These are phyloP conservation scores for Lagopus muta DNA, from an alignment of 2,113 vertebrate species.

Conservation along the genomic window DNA sequence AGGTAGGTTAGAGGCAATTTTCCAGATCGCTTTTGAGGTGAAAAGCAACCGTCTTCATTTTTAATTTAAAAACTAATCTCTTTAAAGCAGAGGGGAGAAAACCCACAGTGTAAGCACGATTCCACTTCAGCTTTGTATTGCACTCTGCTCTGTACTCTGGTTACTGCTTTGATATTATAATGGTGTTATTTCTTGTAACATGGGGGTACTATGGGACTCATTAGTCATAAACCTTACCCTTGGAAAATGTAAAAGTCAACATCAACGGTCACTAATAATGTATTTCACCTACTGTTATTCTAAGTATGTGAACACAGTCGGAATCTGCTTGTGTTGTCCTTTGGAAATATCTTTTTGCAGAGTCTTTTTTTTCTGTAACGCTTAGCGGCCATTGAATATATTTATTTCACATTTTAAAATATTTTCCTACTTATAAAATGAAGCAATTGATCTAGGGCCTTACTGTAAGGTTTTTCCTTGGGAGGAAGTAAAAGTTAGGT, in stretches of 20 bases:
- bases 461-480: not conserved
- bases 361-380: not conserved
- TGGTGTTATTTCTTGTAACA: constrained; percentile 60
- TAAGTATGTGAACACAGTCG: constrained; percentile 46
- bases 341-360: constrained; percentile 37
- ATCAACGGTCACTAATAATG: constrained; percentile 37
- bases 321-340: constrained; percentile 24
- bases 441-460: not conserved
- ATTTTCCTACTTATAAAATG: constrained; percentile 2
- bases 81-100: constrained; percentile 19
- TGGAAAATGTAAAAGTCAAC: constrained; percentile 60
- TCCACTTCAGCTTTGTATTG: not conserved
- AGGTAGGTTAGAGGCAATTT: not conserved
- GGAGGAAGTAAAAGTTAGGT: not conserved
- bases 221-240: constrained; percentile 55
- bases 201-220: constrained; percentile 51
- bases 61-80: constrained; percentile 53
- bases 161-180: constrained; percentile 20
- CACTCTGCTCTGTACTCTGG: not conserved
- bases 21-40: not conserved
- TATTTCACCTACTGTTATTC: constrained; percentile 63
- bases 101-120: not conserved
- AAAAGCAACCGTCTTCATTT: constrained; percentile 4
- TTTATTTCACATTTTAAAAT: constrained; percentile 9
- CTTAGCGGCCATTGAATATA: not conserved